Base-by-base conservation (phyloP, 2,888 invertebrate genomes). In the Metalampra italica region DNA sequence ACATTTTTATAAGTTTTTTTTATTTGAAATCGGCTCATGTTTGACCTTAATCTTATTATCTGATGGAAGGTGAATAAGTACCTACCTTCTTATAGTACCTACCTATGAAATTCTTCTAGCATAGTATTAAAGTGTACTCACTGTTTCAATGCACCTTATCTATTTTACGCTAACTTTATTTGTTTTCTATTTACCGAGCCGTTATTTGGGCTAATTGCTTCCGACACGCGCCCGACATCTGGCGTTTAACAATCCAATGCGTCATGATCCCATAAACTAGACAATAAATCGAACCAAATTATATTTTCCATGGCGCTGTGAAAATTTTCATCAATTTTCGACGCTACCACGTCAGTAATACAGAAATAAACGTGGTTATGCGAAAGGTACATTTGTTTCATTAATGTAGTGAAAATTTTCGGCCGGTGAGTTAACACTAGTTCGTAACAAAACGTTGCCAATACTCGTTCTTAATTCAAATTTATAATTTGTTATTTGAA, bases 221-320 rank as follows among this genome's bases (percentile, higher is more conserved):
- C 59, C 54, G 50, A 56, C 56, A 53, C 54, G 57, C 54, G 48
- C 46, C 46, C 48, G 52, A 63, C 67, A 69, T 65, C 63, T 71
- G 65, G 68, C 52, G 49, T 58, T 57, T 56, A 56, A 53, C 52
- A 39, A 29, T 46, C 15, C 43, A 32, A 47, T 56, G 55, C 60
- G 66, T 65, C 58, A 64, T 56, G 55, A 50, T 58, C 56, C 48
- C 57, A 67, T 68, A 63, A 70, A 64, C 57, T 53, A 59, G 60
- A 60, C 60, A 58, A 57, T 71, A 64, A 66, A 66, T 57, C 51
- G 13, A 44, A 46, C 53, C 54, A 53, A 52, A 46, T 48, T 51
- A 45, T 42, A 29, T 45, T 45, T 38, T 38, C 22, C 38, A 45
- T 38, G 22, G 37, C 37, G 9, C 38, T 4, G 7, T 45, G 14